Conservation (phyloP, 1,140 invertebrate genomes). For the Oryzaephilus surinamensis region DNA sequence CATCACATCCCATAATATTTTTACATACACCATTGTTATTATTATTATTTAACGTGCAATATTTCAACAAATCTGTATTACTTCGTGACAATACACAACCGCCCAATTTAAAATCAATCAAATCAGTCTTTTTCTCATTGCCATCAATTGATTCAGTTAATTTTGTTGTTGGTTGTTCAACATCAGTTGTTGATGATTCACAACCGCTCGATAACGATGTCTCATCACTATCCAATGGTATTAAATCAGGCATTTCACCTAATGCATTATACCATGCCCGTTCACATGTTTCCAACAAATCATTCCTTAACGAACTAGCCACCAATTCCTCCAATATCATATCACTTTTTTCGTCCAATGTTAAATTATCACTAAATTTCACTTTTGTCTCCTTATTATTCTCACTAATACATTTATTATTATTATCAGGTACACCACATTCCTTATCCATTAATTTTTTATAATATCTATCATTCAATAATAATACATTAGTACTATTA, state of each 20-base stretch:
- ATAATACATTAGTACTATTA: conserved; percentile 20
- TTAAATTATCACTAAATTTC: conserved; percentile 3
- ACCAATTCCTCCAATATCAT: conserved; percentile 25
- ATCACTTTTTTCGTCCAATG: conserved; percentile 22
- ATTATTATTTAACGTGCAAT: conserved; percentile 17
- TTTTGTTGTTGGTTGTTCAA: conserved; percentile 8
- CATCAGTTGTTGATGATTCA: conserved; percentile 61
- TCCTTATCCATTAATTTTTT: conserved; percentile 5
- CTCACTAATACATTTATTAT: background rate
- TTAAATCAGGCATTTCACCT: conserved; percentile 21
- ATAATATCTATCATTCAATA: conserved; percentile 17
- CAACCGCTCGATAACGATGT: conserved; percentile 68
- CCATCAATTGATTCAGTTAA: conserved; percentile 13
- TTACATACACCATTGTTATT: conserved; percentile 17
- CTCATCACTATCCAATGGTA: conserved; percentile 49
- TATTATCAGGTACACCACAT: background rate
- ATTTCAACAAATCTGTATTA: conserved; percentile 20
- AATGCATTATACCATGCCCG: conserved; percentile 24
- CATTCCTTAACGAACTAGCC: conserved; percentile 21
- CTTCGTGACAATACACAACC: conserved; percentile 25
- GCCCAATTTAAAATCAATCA: conserved; percentile 32
- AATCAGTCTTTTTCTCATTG: conserved; percentile 32
- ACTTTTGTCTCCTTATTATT: conserved; percentile 6
- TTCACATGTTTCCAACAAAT: conserved; percentile 27
- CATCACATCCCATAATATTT: conserved; percentile 24